Evolutionary conservation across 2,113 vertebrate species (phyloP), one percentile per base, ranked within the genome.

Genomic region (Maccullochella peelii): DNA sequence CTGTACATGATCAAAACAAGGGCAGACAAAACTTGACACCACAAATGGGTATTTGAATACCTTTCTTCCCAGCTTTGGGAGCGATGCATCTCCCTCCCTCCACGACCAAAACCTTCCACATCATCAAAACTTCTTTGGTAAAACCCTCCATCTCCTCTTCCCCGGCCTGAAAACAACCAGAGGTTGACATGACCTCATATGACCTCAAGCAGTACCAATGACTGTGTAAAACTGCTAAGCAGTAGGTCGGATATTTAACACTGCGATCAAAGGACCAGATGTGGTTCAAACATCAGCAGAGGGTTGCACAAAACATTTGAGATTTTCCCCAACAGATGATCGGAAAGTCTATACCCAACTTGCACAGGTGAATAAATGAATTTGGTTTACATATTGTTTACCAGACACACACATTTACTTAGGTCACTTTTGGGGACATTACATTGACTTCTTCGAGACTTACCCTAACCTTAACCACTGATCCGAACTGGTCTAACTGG

Each of bases 41-140:
- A 74, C 12, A 70, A 63, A 77, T 3, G 5, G 0, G n/a, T 52
- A 23, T 67, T 36, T 23, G 7, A 66, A 91, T 97, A 99, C 98
- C 98, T 99, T 96, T 99, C 98, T 94, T 99, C 98, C 98, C 98
- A 99, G 91, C 98, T 99, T 93, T 99, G 98, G 82, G 98, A 99
- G 88, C 98, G 97, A 93, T 99, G 98, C 97, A 99, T 99, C 94
- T 99, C 98, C 93, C 97, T 96, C 68, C 90, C 96, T 92, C 97
- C 98, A 90, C 97, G 96, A 82, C 97, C 98, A 96, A 99, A 99
- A 83, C 97, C 97, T 93, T 99, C 98, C 84, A 99, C 97, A 91
- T 99, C 98, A 91, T 99, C 98, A 97, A 99, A 99, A 96, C 98
- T 99, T 99, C 98, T 99, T 99, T 99, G 98, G 98, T 99, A 99